Evolutionary conservation across 2,797 vertebrate genomes (phyloP).

Genomic region (Tokudaia muenninki): DNA sequence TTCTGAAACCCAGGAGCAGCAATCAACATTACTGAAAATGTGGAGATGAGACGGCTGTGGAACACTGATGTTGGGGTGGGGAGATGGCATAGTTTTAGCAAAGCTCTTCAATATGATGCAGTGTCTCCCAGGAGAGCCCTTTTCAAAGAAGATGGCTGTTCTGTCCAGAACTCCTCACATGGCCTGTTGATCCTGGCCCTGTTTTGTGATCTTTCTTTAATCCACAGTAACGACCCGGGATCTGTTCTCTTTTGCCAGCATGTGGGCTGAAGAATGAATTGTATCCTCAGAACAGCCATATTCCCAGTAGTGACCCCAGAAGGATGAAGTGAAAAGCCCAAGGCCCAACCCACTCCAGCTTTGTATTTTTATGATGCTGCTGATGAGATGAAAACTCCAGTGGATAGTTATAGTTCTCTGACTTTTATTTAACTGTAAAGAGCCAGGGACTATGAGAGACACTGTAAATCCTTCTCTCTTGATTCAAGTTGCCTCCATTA

Average conservation of each 20-base stretch:
- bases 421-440: neutral
- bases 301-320: conserved; percentile 53
- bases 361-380: conserved; percentile 44
- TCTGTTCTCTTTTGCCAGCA: conserved; percentile 50
- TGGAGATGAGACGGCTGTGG: conserved; percentile 57
- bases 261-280: conserved; percentile 3
- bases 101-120: conserved; percentile 67
- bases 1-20: neutral
- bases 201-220: conserved; percentile 46
- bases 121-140: conserved; percentile 59
- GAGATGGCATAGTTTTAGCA: conserved; percentile 60
- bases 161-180: neutral
- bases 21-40: conserved; percentile 56
- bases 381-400: neutral
- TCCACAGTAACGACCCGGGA: conserved; percentile 63
- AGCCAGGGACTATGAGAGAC: neutral
- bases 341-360: neutral
- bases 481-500: conserved; percentile 11
- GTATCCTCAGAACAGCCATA: conserved; percentile 52
- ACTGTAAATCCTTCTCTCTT: neutral
- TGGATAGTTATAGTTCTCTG: conserved; percentile 10
- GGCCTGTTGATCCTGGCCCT: neutral
- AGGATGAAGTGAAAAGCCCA: conserved; percentile 57
- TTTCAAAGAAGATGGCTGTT: conserved; percentile 69
- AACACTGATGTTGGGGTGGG: conserved; percentile 55